phyloP scores from a whole-genome alignment of 2,797 vertebrate species.

The Chrosomus eos region DNA sequence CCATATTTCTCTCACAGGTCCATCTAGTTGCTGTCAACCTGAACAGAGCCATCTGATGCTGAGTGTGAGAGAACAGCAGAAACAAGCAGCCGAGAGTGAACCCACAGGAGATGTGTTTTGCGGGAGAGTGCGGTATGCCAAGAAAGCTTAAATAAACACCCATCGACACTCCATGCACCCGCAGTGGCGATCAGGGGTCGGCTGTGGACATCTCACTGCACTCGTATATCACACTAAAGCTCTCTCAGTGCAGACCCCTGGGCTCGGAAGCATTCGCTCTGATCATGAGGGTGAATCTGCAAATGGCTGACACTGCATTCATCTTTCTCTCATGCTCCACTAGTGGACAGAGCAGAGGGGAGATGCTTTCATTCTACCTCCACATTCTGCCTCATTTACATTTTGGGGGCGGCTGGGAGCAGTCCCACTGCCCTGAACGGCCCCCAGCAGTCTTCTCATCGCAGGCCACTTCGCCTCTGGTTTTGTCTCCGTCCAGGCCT shows the following conservation, averaged over 20 bases:
- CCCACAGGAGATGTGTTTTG: conserved; percentile 45
- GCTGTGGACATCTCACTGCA: conserved; percentile 12
- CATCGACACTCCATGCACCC: conserved; percentile 21
- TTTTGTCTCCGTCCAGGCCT: conserved; percentile 35
- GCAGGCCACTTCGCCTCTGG: conserved; percentile 34
- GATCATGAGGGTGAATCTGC: conserved; percentile 43
- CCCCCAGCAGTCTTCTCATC: conserved; percentile 53
- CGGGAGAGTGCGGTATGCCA: conserved; percentile 30
- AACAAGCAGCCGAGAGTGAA: conserved; percentile 26
- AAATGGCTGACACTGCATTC: conserved; percentile 55
- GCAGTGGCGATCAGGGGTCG: conserved; percentile 26
- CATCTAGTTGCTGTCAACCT: conserved; percentile 40
- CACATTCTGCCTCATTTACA: conserved; percentile 55
- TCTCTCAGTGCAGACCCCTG: conserved; percentile 32
- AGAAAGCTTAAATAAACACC: conserved; percentile 58
- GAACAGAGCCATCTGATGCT: conserved; percentile 43
- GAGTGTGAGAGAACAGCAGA: conserved; percentile 25
- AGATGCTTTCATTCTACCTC: conserved; percentile 32
- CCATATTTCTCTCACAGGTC: conserved; percentile 26
- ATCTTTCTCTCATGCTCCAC: conserved; percentile 20
- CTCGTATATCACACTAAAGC: conserved; percentile 52
- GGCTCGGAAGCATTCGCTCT: conserved; percentile 33
- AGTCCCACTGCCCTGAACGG: conserved; percentile 37
- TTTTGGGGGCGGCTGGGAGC: conserved; percentile 38
- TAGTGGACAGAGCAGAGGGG: conserved; percentile 37